A percentile compares a stretch with the other conserved stretches of the same genome.
These are phyloP conservation scores for Lynx canadensis DNA, from an alignment of 2,113 vertebrate species.

Conservation along the genomic window DNA sequence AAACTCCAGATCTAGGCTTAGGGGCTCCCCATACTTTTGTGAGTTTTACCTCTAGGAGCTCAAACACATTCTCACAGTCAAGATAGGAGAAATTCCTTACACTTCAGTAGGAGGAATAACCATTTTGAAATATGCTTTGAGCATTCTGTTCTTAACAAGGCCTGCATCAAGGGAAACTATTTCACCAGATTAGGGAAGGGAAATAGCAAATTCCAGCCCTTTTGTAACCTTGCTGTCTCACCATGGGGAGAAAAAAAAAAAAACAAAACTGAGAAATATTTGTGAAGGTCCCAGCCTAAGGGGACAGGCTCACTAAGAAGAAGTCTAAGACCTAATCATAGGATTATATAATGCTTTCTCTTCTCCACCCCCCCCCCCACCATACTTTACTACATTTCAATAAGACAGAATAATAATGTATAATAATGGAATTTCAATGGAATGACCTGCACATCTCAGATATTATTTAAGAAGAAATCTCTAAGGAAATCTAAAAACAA, in stretches of 20 bases:
- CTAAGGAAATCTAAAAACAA: background rate
- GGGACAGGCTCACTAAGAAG: background rate
- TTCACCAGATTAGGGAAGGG: background rate
- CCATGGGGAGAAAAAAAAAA: background rate
- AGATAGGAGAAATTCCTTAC: background rate
- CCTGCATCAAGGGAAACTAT: background rate
- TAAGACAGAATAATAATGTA: background rate
- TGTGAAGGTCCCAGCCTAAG: background rate
- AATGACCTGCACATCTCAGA: background rate
- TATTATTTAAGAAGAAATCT: background rate
- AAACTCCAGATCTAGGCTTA: background rate
- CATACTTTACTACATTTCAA: background rate
- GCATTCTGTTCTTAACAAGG: background rate
- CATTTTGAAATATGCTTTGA: background rate
- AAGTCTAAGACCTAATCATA: background rate
- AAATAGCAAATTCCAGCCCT: background rate
- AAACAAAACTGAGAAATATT: background rate
- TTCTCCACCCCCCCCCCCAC: background rate
- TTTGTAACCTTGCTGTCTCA: background rate
- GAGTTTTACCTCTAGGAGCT: background rate
- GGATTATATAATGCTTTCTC: background rate
- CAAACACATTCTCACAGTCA: background rate
- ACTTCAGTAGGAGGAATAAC: background rate
- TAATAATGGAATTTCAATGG: background rate
- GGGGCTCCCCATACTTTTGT: background rate